Conservation (phyloP, 2,113 vertebrate genomes). For the Ifrita kowaldi region DNA sequence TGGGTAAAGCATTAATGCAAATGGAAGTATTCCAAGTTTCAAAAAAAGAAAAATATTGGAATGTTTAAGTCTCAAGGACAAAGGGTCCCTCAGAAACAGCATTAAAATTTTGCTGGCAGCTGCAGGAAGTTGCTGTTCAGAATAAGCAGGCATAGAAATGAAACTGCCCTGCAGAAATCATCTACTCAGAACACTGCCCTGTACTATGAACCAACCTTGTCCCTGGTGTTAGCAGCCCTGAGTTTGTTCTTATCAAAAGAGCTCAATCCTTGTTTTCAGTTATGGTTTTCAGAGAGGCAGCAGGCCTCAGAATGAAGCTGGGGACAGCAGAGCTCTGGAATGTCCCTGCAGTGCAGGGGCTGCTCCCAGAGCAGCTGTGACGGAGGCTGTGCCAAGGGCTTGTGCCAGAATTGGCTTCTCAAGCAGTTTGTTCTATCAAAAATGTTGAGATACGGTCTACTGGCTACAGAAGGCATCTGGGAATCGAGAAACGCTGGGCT, state of each 20-base stretch:
- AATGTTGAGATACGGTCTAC: not conserved
- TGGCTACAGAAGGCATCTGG: not conserved
- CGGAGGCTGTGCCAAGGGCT: not conserved
- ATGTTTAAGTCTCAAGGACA: not conserved
- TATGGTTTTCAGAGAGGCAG: not conserved
- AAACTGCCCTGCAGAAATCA: not conserved
- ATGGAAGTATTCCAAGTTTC: not conserved
- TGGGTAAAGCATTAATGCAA: not conserved
- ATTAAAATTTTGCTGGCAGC: not conserved
- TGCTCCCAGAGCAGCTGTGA: not conserved
- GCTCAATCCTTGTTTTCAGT: not conserved
- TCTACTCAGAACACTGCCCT: not conserved
- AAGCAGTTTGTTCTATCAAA: not conserved
- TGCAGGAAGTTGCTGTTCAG: not conserved
- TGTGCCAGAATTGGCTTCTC: not conserved
- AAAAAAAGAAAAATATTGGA: not conserved
- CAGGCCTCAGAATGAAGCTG: not conserved
- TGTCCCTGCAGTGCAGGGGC: not conserved
- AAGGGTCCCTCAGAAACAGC: not conserved
- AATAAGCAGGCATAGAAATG: not conserved
- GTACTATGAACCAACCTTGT: not conserved
- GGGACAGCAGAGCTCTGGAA: not conserved
- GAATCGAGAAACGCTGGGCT: not conserved
- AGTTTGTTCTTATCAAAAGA: not conserved
- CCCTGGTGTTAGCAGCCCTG: not conserved